phyloP scores from a whole-genome alignment of 2,113 vertebrate genomes.

The Pituophis catenifer region DNA sequence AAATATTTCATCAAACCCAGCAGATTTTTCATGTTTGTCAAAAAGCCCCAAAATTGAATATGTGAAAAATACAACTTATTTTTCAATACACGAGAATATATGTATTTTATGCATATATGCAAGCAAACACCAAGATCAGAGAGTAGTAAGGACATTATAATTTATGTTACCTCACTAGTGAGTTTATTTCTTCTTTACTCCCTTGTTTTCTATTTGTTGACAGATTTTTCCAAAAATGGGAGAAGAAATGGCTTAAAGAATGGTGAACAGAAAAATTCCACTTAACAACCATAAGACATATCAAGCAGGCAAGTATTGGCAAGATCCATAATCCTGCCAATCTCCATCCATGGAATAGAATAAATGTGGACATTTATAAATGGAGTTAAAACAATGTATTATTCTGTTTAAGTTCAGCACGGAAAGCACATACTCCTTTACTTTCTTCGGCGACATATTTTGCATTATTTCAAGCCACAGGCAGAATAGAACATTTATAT shows the following conservation, averaged over 20 bases:
- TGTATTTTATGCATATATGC: neutral
- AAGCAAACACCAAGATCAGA: neutral
- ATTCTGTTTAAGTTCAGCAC: neutral
- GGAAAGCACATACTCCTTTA: neutral
- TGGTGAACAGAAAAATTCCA: neutral
- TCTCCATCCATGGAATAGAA: neutral
- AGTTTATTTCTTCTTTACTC: neutral
- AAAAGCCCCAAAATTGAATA: neutral
- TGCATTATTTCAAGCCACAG: neutral
- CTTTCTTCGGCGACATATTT: neutral
- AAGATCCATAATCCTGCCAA: neutral
- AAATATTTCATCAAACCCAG: neutral
- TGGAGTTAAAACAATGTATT: neutral
- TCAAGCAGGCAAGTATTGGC: neutral
- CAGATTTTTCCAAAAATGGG: neutral
- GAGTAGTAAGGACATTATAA: neutral
- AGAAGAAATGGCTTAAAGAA: neutral
- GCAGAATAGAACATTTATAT: neutral
- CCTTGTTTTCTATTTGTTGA: neutral
- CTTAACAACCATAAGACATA: neutral
- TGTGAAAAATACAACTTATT: neutral
- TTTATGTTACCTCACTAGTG: neutral
- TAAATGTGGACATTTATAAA: neutral
- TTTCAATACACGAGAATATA: neutral
- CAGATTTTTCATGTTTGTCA: neutral